These are phyloP conservation scores for Aspidapion aeneum DNA, from an alignment of 2,888 invertebrate genomes.

Conservation along the genomic window DNA sequence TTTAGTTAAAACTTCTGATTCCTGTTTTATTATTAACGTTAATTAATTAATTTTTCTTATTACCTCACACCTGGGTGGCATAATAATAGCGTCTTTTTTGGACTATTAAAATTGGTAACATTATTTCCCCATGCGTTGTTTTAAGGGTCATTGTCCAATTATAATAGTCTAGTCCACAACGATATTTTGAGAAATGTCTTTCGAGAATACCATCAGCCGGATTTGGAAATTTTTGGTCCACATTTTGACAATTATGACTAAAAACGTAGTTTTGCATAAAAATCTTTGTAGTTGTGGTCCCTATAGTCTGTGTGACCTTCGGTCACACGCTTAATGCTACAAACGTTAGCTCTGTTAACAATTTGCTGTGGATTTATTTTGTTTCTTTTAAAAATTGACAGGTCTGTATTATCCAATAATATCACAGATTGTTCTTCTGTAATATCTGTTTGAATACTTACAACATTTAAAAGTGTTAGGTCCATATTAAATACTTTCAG, in stretches of 20 bases:
- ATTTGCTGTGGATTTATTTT: constrained; percentile 7
- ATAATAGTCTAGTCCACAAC: constrained; percentile 3
- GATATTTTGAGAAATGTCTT: neutral
- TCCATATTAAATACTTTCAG: too few relatives aligned
- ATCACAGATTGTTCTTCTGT: too few relatives aligned
- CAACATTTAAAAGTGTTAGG: too few relatives aligned
- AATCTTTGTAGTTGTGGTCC: constrained; percentile 3
- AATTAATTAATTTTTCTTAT: neutral
- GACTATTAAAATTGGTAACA: too few relatives aligned
- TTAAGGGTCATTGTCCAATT: constrained; percentile 4
- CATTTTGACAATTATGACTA: constrained; percentile 7
- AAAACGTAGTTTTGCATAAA: neutral
- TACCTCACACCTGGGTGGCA: constrained; percentile 11
- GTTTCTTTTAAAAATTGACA: constrained; percentile 11
- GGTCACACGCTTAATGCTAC: constrained; percentile 10
- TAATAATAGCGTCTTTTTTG: constrained; percentile 1
- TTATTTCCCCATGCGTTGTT: too few relatives aligned
- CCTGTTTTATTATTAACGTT: neutral
- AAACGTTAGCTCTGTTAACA: neutral
- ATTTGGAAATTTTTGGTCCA: constrained; percentile 5
- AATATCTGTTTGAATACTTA: too few relatives aligned
- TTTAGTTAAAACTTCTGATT: neutral
- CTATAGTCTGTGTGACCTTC: constrained; percentile 1
- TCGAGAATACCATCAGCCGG: constrained; percentile 12
- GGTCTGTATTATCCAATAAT: too few relatives aligned